Conservation (phyloP, 2,888 invertebrate genomes). For the Xiphydria camelus region DNA sequence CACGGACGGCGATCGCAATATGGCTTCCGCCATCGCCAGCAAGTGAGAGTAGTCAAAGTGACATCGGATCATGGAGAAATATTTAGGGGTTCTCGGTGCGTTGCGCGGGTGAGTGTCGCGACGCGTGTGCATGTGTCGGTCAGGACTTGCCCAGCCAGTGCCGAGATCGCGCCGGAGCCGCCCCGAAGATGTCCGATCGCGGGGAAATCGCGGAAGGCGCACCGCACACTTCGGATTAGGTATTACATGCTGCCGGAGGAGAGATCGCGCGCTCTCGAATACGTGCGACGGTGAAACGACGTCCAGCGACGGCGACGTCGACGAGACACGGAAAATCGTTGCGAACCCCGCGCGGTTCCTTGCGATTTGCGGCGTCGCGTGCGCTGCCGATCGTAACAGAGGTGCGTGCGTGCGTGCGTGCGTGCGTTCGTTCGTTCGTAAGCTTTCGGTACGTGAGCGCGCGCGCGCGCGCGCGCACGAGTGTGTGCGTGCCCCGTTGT, state of each 20-base stretch:
- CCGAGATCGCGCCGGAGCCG: background rate
- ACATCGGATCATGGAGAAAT: constrained; percentile 31
- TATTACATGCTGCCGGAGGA: too few relatives aligned
- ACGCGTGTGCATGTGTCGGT: constrained; percentile 15
- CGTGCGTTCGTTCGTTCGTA: background rate
- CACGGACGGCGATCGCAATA: constrained; percentile 49
- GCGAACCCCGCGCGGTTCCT: background rate
- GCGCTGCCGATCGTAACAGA: background rate
- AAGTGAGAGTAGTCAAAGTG: constrained; percentile 49
- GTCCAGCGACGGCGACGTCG: background rate
- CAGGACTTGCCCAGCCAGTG: too few relatives aligned
- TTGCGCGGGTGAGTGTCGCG: constrained; percentile 22
- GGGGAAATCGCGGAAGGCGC: too few relatives aligned
- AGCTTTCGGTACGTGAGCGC: constrained; percentile 2
- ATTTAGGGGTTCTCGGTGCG: constrained; percentile 24
- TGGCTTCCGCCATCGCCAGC: constrained; percentile 55
- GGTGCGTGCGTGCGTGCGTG: background rate
- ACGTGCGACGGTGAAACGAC: too few relatives aligned
- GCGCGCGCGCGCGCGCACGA: constrained; percentile 3
- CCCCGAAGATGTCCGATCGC: background rate
- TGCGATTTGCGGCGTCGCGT: too few relatives aligned
- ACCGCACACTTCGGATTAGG: too few relatives aligned
- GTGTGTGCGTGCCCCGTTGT: constrained; percentile 8
- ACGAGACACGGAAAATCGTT: background rate
- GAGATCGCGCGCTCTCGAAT: too few relatives aligned